Evolutionary conservation across 2,113 vertebrate species (phyloP), one percentile per base, ranked within the genome.

Genomic region (Colistium nudipinnis): DNA sequence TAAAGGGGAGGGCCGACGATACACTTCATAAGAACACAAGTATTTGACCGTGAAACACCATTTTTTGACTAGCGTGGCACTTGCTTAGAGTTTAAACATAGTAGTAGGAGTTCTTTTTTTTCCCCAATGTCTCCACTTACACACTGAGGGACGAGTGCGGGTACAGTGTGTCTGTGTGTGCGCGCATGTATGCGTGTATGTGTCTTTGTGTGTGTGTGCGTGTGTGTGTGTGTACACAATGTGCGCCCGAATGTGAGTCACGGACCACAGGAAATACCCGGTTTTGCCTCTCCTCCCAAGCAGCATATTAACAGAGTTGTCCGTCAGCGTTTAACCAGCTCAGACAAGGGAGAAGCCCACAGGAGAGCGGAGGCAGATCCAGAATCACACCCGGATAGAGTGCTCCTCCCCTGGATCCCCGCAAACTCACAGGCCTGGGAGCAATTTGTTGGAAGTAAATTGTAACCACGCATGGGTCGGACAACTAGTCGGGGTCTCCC

Each of bases 381-480:
- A 62, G 71, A 82, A 86, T 88, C 88, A 78, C 75, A 76, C 83
- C 79, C 89, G 86, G 82, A 80, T 52, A 35, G 54, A 62, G 62
- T 31, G 69, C 81, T 81, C 81, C 80, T 78, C 74, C 81, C 69
- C 70, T 64, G 78, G 60, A 87, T 83, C 78, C 76, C 66, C n/a
- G n/a, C n/a, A 30, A 70, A 49, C 81, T 74, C 59, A 28, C 64
- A 53, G 64, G 52, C 67, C 49, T 94, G 93, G 94, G 94, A 95
- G 94, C 94, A 94, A 96, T 96, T 95, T 95, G 93, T 93, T 87
- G 87, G 90, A 92, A 93, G 92, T 92, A 96, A 98, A 98, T 94
- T 94, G 93, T 95, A 96, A 94, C 95, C 95, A 94, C 94, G 92
- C 92, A 92, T 87, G 91, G 93, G 92, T 91, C 93, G 91, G 93